phyloP scores from a whole-genome alignment of 2,888 invertebrate species.

The Lepidochrysops patricia region DNA sequence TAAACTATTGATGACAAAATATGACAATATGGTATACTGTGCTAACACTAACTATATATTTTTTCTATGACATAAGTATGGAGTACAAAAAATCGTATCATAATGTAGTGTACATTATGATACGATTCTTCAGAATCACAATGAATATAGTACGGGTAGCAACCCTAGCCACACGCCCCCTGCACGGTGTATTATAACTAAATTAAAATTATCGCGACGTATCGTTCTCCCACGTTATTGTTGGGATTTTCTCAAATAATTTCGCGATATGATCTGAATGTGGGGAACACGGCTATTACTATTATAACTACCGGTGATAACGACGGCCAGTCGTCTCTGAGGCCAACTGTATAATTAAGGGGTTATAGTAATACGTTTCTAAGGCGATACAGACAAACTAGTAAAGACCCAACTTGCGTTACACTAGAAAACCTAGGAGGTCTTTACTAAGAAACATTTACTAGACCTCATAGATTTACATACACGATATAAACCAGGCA shows the following conservation, averaged over 20 bases:
- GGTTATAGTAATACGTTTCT: no score
- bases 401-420: no score
- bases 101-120: no score
- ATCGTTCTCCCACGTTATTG: conserved; percentile 10
- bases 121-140: no score
- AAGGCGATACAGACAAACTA: background rate
- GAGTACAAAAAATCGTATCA: no score
- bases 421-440: background rate
- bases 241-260: conserved; percentile 11
- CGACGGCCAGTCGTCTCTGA: background rate
- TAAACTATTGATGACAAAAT: no score
- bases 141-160: no score
- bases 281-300: background rate
- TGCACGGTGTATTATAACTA: conserved; percentile 11
- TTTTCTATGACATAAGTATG: no score
- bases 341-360: background rate
- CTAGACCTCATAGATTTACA: background rate
- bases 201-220: conserved; percentile 9
- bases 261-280: conserved; percentile 10
- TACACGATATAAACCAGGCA: background rate
- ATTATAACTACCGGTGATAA: background rate
- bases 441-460: background rate
- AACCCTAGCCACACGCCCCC: conserved; percentile 8
- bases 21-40: no score
- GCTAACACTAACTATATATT: no score